These are phyloP conservation scores for Bicyclus anynana DNA, from an alignment of 1,140 invertebrate genomes.

Conservation along the genomic window DNA sequence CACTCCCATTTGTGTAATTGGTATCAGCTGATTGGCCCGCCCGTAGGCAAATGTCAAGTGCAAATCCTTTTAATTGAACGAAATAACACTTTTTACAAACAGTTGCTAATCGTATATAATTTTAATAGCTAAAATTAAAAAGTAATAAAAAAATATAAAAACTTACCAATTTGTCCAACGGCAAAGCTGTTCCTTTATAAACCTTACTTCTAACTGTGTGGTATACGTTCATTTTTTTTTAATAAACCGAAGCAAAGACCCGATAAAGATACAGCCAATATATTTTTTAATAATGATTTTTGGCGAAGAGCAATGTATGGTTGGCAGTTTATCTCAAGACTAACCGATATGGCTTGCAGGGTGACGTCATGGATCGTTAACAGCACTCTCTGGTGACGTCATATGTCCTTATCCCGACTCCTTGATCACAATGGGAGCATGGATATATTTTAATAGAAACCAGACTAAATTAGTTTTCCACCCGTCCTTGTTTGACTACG, in stretches of 20 bases:
- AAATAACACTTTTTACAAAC: neutral
- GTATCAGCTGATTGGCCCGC: slow-evolving; percentile 53
- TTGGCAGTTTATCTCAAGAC: slow-evolving; percentile 49
- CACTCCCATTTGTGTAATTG: slow-evolving; percentile 22
- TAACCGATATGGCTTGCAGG: slow-evolving; percentile 39
- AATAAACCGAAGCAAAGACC: neutral
- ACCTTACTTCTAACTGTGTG: slow-evolving; percentile 48
- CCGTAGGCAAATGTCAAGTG: slow-evolving; percentile 41
- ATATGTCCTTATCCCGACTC: slow-evolving; percentile 38
- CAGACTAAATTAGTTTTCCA: slow-evolving; percentile 14
- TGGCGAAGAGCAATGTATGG: slow-evolving; percentile 30
- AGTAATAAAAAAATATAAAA: slow-evolving; percentile 11
- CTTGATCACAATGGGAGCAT: slow-evolving; percentile 29
- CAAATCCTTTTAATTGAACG: slow-evolving; percentile 1
- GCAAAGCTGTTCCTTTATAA: slow-evolving; percentile 43
- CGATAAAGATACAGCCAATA: no score
- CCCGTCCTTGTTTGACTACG: neutral
- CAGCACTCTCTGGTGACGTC: slow-evolving; percentile 51
- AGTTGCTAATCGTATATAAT: slow-evolving; percentile 15
- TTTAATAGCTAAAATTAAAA: slow-evolving; percentile 4
- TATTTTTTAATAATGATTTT: slow-evolving; percentile 17
- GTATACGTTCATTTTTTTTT: slow-evolving; percentile 55
- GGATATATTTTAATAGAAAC: slow-evolving; percentile 20
- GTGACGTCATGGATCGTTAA: slow-evolving; percentile 64
- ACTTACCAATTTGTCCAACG: slow-evolving; percentile 53